Conservation (phyloP, 2,113 vertebrate genomes). For the Gnathonemus longibarbis region DNA sequence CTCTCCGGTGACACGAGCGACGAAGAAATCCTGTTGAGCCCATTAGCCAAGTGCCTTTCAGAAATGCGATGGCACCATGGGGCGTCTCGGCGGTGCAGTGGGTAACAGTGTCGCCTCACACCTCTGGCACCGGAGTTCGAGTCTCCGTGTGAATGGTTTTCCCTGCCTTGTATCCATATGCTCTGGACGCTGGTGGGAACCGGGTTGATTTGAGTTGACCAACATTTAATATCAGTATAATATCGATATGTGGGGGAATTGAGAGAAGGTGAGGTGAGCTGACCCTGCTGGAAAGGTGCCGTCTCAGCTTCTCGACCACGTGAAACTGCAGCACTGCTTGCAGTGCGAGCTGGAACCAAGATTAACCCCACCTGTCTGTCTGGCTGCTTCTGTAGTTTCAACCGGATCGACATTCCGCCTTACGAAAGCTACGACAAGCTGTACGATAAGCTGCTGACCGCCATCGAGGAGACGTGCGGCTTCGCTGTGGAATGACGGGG, state of each 20-base stretch:
- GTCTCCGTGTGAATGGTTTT: neutral
- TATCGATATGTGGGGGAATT: neutral
- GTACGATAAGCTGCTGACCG: conserved; percentile 97
- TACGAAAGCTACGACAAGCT: conserved; percentile 97
- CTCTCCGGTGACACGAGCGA: neutral
- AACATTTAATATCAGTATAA: neutral
- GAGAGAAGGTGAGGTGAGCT: neutral
- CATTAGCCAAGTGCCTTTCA: neutral
- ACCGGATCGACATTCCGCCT: conserved; percentile 96
- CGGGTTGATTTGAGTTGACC: neutral
- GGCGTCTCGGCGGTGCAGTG: neutral
- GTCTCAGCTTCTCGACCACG: neutral
- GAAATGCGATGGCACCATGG: neutral
- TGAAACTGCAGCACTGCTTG: neutral
- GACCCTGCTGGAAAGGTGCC: neutral
- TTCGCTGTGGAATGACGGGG: conserved; percentile 88
- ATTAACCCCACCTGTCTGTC: neutral
- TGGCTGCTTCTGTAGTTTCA: conserved; percentile 75
- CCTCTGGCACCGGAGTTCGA: neutral
- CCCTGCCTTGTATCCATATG: neutral
- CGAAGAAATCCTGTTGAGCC: neutral
- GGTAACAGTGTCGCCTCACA: neutral
- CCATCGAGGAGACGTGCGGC: conserved; percentile 98
- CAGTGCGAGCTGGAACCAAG: neutral
- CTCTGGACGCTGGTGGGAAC: neutral